phyloP scores from a whole-genome alignment of 2,113 vertebrate genomes.

The Pristiophorus japonicus region DNA sequence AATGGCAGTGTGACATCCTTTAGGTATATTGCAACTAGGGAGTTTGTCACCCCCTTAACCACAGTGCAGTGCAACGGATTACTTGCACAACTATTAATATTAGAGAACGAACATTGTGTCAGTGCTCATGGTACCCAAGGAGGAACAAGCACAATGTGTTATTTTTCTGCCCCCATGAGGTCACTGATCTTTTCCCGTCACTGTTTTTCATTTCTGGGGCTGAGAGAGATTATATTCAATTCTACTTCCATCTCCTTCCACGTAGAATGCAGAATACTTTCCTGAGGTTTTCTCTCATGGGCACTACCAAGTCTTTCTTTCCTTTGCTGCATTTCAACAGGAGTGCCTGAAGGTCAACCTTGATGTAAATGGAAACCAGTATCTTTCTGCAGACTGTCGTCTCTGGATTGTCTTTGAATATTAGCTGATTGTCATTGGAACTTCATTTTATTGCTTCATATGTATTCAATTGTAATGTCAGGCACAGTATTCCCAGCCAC shows the following conservation, averaged over 20 bases:
- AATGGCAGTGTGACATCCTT: background rate
- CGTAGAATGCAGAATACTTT: background rate
- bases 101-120: background rate
- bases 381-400: background rate
- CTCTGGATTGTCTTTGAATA: conserved; percentile 3
- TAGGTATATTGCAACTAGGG: no score
- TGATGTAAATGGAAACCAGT: background rate
- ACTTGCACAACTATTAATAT: background rate
- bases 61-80: background rate
- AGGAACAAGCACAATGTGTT: background rate
- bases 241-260: background rate
- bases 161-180: background rate
- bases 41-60: background rate
- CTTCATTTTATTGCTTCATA: background rate
- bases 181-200: no score
- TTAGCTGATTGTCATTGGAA: background rate
- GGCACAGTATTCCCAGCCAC: background rate
- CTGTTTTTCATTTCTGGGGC: background rate
- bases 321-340: background rate
- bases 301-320: background rate
- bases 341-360: background rate
- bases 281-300: background rate
- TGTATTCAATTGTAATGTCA: background rate
- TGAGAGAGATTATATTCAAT: background rate
- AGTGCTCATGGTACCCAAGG: background rate